Evolutionary conservation across 2,113 vertebrate species (phyloP).

Genomic region (Ammodytes dubius): DNA sequence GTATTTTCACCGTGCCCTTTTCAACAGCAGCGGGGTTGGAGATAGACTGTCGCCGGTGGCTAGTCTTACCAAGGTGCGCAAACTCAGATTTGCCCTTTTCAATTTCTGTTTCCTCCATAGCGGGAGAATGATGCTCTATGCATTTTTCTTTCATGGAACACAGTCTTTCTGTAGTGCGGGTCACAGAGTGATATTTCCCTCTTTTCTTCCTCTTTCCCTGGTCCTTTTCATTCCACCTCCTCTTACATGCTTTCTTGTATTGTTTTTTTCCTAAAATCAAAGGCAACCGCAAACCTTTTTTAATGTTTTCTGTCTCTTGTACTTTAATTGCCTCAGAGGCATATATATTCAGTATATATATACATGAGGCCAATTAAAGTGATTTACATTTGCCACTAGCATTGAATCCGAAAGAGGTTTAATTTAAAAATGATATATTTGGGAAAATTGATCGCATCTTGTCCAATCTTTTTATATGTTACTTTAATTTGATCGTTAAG

Average conservation of each 20-base stretch:
- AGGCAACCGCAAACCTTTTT: neutral
- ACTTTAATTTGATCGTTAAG: neutral
- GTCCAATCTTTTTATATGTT: conserved; percentile 5
- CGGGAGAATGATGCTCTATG: conserved; percentile 71
- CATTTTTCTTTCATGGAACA: conserved; percentile 69
- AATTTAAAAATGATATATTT: conserved; percentile 12
- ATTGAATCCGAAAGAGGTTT: conserved; percentile 14
- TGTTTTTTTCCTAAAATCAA: neutral
- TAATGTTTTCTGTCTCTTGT: conserved; percentile 25
- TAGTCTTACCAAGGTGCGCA: conserved; percentile 77
- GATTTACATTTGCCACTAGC: conserved; percentile 27
- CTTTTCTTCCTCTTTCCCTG: neutral
- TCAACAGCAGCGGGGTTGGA: conserved; percentile 71
- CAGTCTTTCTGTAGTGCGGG: conserved; percentile 33
- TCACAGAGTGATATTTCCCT: conserved; percentile 39
- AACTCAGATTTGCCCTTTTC: conserved; percentile 83
- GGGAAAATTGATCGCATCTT: neutral
- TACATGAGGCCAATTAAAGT: conserved; percentile 35
- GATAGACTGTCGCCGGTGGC: conserved; percentile 81
- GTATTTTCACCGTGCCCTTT: conserved; percentile 82
- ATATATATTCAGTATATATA: neutral
- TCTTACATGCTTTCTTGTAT: conserved; percentile 1
- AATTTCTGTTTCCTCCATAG: conserved; percentile 75
- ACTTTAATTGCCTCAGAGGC: conserved; percentile 30
- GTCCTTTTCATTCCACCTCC: conserved; percentile 16